Base-by-base conservation (phyloP, 2,888 invertebrate species). In the Orthonychiurus folsomi region DNA sequence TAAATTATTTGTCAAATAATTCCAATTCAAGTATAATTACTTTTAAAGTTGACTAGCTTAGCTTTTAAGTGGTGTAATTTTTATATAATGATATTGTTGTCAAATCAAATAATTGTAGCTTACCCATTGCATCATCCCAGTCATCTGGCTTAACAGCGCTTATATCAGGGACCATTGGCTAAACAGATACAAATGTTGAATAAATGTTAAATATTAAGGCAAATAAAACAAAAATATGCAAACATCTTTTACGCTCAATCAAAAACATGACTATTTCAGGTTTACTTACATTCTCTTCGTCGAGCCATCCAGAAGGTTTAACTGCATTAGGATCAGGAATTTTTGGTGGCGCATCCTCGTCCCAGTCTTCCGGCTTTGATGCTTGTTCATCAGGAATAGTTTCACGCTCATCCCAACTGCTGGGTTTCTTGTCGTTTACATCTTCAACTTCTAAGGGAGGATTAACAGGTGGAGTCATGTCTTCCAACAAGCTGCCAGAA, bases 71-170 rank as follows among this genome's bases (percentile, higher is more conserved):
- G n/a, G n/a, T n/a, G n/a, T n/a, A n/a, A n/a, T n/a, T n/a, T n/a
- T n/a, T n/a, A n/a, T n/a, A n/a, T n/a, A n/a, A n/a, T n/a, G n/a
- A n/a, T n/a, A n/a, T n/a, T n/a, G n/a, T n/a, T n/a, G n/a, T n/a
- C n/a, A n/a, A n/a, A n/a, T n/a, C n/a, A n/a, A n/a, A n/a, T n/a
- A n/a, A n/a, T n/a, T n/a, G n/a, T n/a, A n/a, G n/a, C n/a, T n/a
- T n/a, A n/a, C n/a, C 99, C 88, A 97, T 97, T 70, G 96, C 95
- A 21, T 87, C 85, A 78, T 99, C 97, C 83, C 97, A 99, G 78
- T 99, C 97, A 0, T 83, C 84, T 0, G 97, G 97, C 78, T 91
- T 93, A 61, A 80, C 79, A 0, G 95, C 91, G 56, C 84, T 84
- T 0, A 91, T 87, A 79, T 99, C 96, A 1, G 92, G 85, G 61